A percentile compares a stretch with the other conserved stretches of the same genome.
Evolutionary conservation across 2,888 invertebrate genomes (phyloP).

Genomic region (Oscheius onirici): DNA sequence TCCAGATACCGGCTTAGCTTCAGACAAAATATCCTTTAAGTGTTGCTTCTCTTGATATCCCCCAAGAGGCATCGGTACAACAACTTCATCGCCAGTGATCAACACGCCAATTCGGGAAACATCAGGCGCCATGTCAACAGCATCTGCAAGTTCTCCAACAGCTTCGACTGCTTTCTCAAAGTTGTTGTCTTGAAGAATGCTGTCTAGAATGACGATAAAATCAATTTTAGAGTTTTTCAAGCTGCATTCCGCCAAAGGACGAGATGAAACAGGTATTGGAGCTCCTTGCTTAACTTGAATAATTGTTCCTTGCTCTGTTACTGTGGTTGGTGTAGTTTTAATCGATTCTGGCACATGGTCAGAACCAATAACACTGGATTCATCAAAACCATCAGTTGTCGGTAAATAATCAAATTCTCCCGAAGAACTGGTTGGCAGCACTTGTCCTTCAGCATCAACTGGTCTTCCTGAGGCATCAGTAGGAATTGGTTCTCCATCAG

Average conservation of each 20-base stretch:
- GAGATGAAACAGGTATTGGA: not conserved
- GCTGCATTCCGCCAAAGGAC: slow-evolving; percentile 36
- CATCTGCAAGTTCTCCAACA: slow-evolving; percentile 34
- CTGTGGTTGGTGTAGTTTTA: too few relatives aligned
- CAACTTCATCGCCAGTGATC: slow-evolving; percentile 52
- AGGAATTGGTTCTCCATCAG: slow-evolving; percentile 42
- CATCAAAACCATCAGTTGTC: slow-evolving; percentile 46
- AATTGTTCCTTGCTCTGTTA: slow-evolving; percentile 42
- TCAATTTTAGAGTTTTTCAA: slow-evolving; percentile 26
- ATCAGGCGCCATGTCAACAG: slow-evolving; percentile 59
- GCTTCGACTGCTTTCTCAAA: not conserved
- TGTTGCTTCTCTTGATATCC: slow-evolving; percentile 63
- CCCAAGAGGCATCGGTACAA: slow-evolving; percentile 60
- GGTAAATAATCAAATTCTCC: slow-evolving; percentile 52
- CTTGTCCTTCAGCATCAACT: slow-evolving; percentile 39
- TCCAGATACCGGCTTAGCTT: not conserved
- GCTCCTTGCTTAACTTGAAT: slow-evolving; percentile 45
- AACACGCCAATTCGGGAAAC: slow-evolving; percentile 51
- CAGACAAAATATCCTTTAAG: slow-evolving; percentile 35
- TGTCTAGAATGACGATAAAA: slow-evolving; percentile 11
- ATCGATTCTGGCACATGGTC: slow-evolving; percentile 28
- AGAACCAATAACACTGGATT: slow-evolving; percentile 55
- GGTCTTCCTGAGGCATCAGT: slow-evolving; percentile 50
- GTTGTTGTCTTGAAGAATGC: not conserved
- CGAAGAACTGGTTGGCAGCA: slow-evolving; percentile 42